Percentiles rank a stretch among this genome's conserved stretches.
These are phyloP conservation scores for Trinectes maculatus DNA, from an alignment of 2,113 vertebrate species.

Conservation along the genomic window DNA sequence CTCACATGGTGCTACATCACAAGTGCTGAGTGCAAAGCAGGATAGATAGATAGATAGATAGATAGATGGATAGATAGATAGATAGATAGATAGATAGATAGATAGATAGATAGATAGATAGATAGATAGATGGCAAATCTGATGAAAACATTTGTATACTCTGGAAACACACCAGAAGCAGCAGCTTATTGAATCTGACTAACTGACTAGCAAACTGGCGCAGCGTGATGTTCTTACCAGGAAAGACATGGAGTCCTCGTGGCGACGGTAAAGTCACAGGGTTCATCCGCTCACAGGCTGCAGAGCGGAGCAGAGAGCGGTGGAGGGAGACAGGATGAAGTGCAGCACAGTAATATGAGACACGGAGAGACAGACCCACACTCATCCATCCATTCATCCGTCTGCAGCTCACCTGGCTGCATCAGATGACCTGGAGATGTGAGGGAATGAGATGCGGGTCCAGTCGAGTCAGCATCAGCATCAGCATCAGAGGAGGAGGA, in stretches of 20 bases:
- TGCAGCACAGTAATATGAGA: conserved; percentile 30
- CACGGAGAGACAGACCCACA: background rate
- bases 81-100: background rate
- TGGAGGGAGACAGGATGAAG: conserved; percentile 4
- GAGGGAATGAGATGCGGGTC: background rate
- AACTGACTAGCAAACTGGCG: conserved; percentile 31
- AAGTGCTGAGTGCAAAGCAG: conserved; percentile 37
- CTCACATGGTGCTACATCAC: conserved; percentile 10
- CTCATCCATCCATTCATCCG: conserved; percentile 5
- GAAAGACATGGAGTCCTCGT: conserved; percentile 84
- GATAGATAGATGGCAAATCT: too few relatives aligned
- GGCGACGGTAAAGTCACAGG: conserved; percentile 42
- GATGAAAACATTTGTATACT: too few relatives aligned
- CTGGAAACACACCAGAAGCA: too few relatives aligned
- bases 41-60: background rate
- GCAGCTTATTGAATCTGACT: conserved; percentile 7
- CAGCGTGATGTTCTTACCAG: conserved; percentile 75
- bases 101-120: background rate
- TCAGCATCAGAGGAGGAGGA: background rate
- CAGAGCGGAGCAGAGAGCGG: conserved; percentile 5
- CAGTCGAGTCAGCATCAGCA: background rate
- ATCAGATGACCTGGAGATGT: conserved; percentile 27
- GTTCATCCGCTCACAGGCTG: conserved; percentile 67
- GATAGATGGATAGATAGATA: conserved; percentile 18
- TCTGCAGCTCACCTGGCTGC: conserved; percentile 39